These are phyloP conservation scores for Lerista edwardsae DNA, from an alignment of 2,797 vertebrate species.

Conservation along the genomic window DNA sequence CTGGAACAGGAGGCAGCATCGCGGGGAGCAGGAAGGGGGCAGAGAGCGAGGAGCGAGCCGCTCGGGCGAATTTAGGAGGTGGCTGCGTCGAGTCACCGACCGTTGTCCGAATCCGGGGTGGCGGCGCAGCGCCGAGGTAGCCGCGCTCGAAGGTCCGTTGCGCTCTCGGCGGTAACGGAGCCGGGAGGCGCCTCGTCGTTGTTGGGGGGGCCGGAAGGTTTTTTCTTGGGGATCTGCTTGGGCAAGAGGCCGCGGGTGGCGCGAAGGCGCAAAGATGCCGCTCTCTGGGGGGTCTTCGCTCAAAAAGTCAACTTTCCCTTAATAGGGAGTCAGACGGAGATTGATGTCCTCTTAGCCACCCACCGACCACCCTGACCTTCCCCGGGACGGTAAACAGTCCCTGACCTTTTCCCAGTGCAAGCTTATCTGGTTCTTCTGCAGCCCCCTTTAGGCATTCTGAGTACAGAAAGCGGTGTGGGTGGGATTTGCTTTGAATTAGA, in stretches of 20 bases:
- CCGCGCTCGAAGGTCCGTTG: neutral
- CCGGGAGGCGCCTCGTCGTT: neutral
- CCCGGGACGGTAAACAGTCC: too few species aligned
- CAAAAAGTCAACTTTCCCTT: too few species aligned
- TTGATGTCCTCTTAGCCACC: too few species aligned
- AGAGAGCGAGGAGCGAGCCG: neutral
- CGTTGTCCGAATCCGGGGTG: neutral
- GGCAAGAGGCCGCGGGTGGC: too few species aligned
- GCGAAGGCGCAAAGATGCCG: too few species aligned
- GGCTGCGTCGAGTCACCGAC: neutral
- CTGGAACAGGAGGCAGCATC: constrained; percentile 42
- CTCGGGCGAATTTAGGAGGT: neutral
- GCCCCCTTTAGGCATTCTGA: neutral
- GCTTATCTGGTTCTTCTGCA: too few species aligned
- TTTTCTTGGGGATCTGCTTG: too few species aligned
- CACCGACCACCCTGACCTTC: too few species aligned
- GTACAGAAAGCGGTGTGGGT: too few species aligned
- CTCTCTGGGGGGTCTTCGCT: too few species aligned
- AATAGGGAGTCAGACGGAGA: too few species aligned
- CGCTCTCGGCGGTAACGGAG: neutral
- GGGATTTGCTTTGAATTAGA: neutral
- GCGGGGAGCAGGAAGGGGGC: neutral
- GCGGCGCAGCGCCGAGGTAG: neutral
- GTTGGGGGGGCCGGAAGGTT: neutral
- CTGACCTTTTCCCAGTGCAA: too few species aligned